phyloP scores from a whole-genome alignment of 2,888 invertebrate genomes.

The Tenthredo amoena region DNA sequence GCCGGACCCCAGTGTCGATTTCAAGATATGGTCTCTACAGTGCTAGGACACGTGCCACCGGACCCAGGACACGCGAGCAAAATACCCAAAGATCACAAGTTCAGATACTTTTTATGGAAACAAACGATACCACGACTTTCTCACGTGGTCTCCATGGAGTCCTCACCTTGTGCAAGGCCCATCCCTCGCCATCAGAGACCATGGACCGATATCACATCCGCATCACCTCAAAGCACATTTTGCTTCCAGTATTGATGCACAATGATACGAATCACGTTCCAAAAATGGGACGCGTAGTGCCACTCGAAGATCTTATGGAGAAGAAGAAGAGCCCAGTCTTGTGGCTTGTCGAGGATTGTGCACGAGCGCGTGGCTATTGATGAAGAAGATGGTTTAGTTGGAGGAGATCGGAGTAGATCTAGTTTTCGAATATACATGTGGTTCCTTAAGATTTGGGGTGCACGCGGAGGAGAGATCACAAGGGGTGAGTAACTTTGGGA shows the following conservation, averaged over 20 bases:
- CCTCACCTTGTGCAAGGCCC: not conserved
- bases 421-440: not conserved
- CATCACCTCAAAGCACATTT: not conserved
- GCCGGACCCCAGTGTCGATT: slow-evolving; percentile 3
- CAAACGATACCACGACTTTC: not conserved
- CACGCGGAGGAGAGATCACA: not conserved
- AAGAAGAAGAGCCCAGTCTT: not conserved
- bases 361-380: not conserved
- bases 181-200: not conserved
- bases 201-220: not conserved
- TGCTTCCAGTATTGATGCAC: not conserved
- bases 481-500: not conserved
- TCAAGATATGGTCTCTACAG: not conserved
- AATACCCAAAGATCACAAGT: not conserved
- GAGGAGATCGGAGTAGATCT: not conserved
- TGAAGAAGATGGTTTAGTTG: not conserved
- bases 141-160: not conserved
- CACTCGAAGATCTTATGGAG: not conserved
- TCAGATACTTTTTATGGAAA: not conserved
- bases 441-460: not conserved
- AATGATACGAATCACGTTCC: not conserved
- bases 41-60: slow-evolving; percentile 8
- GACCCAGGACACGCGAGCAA: not conserved
- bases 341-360: not conserved
- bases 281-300: not conserved